Conservation (phyloP, 2,113 vertebrate genomes). For the Pomatostomus ruficeps region DNA sequence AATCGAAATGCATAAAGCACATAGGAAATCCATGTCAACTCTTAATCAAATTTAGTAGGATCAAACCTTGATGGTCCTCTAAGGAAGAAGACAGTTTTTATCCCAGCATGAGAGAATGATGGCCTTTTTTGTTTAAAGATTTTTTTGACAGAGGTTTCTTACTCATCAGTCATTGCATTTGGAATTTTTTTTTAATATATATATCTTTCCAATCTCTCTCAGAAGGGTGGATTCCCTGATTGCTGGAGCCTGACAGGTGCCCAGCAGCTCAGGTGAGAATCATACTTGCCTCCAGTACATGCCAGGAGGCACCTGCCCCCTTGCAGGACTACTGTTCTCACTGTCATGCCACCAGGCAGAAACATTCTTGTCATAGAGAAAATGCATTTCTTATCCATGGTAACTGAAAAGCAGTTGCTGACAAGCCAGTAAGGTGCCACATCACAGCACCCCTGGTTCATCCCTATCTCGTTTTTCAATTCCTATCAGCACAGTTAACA, state of each 20-base stretch:
- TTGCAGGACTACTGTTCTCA: neutral
- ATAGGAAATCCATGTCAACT: slow-evolving; percentile 58
- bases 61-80: neutral
- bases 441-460: neutral
- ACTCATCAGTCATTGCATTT: neutral
- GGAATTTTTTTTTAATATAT: neutral
- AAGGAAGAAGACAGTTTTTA: neutral
- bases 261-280: neutral
- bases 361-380: neutral
- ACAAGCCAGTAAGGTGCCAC: neutral
- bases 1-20: slow-evolving; percentile 32
- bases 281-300: neutral
- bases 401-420: neutral
- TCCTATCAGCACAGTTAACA: neutral
- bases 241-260: neutral
- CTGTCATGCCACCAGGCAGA: neutral
- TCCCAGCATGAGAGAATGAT: slow-evolving; percentile 11
- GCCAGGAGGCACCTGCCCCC: neutral
- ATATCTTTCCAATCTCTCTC: neutral
- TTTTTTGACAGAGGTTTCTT: neutral
- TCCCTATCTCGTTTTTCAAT: neutral
- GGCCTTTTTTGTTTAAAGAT: neutral
- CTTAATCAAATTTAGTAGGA: slow-evolving; percentile 58
- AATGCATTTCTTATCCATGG: neutral
- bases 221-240: neutral